Evolutionary conservation across 2,888 invertebrate genomes (phyloP), one percentile per base, ranked within the genome.

Genomic region (Perdita meconis): DNA sequence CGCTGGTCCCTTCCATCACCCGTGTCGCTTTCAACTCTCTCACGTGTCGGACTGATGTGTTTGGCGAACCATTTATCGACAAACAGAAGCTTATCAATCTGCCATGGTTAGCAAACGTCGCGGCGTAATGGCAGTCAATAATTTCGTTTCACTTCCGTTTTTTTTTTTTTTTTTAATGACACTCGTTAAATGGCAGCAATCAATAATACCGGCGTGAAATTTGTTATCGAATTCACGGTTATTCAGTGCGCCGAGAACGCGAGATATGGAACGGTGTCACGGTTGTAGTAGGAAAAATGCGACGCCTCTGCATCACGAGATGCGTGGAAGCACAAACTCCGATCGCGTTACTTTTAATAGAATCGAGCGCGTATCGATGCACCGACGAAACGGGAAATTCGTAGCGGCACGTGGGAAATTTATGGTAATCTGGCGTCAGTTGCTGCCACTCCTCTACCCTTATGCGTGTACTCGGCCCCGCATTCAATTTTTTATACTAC

Each of bases 311-410:
- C 51, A 10, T 24, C 19, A 26, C n/a, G 6, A 24, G 36, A 30
- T n/a, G 12, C 73, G 64, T 50, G 38, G 42, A 57, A 59, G 51
- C 56, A 12, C 30, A n/a, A 10, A 24, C 34, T 57, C 51, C 12
- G 24, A 42, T 36, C 61, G 51, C 44, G 42, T 74, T 72, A 59
- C 53, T 74, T 75, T 74, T 66, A 74, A 75, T 74, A 61, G 67
- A 67, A 51, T 57, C 22, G 16, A 53, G 38, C 51, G 51, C 59
- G 64, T 51, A 59, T 72, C 73, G 42, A 16, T 56, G 63, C 42
- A 3, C 22, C 50, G 38, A 42, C 56, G 63, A 72, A 72, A 57
- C 57, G 42, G 55, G 76, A 67, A 67, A 76, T 74, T 38, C 61
- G 34, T 53, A 44, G 36, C 40, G 73, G 30, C 47, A 36, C 22